phyloP scores from a whole-genome alignment of 2,797 vertebrate species.

The Sebastes elongatus region DNA sequence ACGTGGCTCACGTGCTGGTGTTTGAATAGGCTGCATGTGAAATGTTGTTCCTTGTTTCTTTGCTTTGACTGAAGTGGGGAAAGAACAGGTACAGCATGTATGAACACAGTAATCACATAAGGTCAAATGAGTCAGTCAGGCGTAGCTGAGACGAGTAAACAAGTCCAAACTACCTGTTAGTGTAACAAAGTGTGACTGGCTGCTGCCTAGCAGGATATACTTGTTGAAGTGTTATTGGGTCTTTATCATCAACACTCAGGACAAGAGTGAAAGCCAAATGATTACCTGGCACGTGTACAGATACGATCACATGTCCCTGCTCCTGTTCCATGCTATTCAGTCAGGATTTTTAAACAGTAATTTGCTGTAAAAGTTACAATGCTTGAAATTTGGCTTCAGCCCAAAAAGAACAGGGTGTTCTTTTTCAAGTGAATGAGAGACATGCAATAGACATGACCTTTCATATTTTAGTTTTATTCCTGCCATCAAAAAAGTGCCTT shows the following conservation, averaged over 20 bases:
- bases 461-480: background rate
- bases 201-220: constrained; percentile 61
- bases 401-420: background rate
- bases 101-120: constrained; percentile 24
- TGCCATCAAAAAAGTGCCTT: background rate
- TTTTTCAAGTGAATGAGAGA: background rate
- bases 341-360: background rate
- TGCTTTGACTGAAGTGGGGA: constrained; percentile 4
- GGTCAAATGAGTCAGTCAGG: constrained; percentile 66
- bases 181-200: constrained; percentile 53
- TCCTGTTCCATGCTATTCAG: background rate
- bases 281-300: background rate
- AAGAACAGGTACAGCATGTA: constrained; percentile 15
- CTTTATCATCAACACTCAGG: constrained; percentile 42
- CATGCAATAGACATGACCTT: background rate
- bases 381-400: background rate
- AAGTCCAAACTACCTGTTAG: constrained; percentile 76
- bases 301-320: background rate
- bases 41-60: constrained; percentile 31
- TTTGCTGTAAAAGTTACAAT: background rate
- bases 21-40: constrained; percentile 28
- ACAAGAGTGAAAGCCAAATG: constrained; percentile 12
- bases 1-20: background rate
- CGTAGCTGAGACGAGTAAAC: constrained; percentile 59
- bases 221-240: constrained; percentile 48